These are phyloP conservation scores for Aphidoletes aphidimyza DNA, from an alignment of 2,888 invertebrate genomes.

Conservation along the genomic window DNA sequence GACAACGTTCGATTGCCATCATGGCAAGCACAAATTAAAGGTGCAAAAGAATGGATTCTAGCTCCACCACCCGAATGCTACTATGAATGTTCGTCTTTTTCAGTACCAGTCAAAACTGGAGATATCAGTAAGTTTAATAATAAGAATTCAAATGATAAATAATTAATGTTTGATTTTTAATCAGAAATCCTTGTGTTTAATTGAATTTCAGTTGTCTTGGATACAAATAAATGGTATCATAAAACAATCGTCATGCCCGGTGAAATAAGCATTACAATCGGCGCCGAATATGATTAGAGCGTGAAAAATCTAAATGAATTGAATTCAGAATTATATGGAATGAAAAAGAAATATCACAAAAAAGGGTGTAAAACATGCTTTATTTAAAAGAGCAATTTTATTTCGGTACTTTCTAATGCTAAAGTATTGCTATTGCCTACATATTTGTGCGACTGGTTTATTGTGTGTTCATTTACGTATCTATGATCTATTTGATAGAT, in stretches of 20 bases:
- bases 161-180: constrained; percentile 56
- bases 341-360: no score
- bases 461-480: no score
- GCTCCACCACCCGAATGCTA: constrained; percentile 94
- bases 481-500: no score
- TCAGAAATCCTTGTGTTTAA: no score
- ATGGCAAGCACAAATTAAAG: constrained; percentile 96
- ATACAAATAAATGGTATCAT: constrained; percentile 97
- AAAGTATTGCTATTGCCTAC: no score
- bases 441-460: no score
- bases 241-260: constrained; percentile 86
- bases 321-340: background rate
- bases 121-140: constrained; percentile 80
- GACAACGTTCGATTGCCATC: constrained; percentile 94
- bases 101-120: constrained; percentile 80
- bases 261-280: constrained; percentile 94
- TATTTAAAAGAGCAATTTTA: no score
- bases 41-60: constrained; percentile 87
- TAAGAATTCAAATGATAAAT: constrained; percentile 17
- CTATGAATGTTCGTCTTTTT: constrained; percentile 72
- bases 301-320: background rate
- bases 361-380: no score
- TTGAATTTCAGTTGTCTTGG: constrained; percentile 85
- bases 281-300: constrained; percentile 90
- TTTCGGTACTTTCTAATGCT: no score